Evolutionary conservation across 64 coral and sea anemone species (phyloP).

Genomic region (Porites lutea): DNA sequence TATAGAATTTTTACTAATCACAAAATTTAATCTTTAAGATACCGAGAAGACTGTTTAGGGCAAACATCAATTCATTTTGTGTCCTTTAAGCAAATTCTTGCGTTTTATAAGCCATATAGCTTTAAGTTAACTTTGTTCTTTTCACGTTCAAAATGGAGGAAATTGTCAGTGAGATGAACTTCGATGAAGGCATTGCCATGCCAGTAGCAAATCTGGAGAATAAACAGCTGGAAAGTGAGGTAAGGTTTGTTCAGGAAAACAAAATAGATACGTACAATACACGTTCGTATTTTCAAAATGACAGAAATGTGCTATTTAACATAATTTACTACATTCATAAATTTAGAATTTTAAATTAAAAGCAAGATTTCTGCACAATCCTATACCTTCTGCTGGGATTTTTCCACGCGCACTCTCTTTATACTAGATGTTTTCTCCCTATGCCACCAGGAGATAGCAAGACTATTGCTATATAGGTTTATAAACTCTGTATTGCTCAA

Average conservation of each 20-base stretch:
- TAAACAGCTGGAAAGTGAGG: constrained; percentile 93
- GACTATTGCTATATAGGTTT: no score
- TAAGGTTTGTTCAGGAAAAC: constrained; percentile 17
- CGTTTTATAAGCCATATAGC: background rate
- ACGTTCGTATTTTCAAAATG: no score
- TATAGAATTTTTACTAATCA: background rate
- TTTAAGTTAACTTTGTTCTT: background rate
- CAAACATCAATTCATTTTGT: background rate
- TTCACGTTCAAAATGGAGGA: constrained; percentile 81
- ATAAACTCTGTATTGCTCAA: no score
- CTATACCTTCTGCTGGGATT: no score
- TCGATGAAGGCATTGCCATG: constrained; percentile 99
- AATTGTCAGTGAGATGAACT: constrained; percentile 89
- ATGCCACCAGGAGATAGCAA: no score
- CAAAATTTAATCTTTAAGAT: background rate
- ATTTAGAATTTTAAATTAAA: no score
- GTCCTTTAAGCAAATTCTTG: background rate
- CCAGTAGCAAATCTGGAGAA: constrained; percentile 97
- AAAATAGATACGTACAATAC: background rate
- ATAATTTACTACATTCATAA: no score
- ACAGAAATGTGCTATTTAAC: no score
- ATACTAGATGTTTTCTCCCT: no score
- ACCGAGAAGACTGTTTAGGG: background rate
- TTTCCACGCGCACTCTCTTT: no score
- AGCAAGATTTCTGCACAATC: no score